These are phyloP conservation scores for Drosophila chauvacae DNA, from an alignment of 1,140 invertebrate genomes.

Conservation along the genomic window DNA sequence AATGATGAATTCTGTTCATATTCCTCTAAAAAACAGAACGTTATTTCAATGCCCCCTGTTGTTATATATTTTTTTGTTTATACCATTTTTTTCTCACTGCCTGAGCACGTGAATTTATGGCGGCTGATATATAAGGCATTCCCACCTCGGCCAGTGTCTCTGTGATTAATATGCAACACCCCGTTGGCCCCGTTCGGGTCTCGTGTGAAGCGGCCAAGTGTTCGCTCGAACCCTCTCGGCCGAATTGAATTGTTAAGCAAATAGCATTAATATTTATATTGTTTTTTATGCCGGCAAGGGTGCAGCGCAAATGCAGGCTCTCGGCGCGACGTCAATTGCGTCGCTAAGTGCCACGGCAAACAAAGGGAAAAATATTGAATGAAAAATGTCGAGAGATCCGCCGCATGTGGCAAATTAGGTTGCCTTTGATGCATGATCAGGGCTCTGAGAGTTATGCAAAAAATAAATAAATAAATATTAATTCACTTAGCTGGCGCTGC, in stretches of 20 bases:
- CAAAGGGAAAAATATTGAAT: conserved; percentile 43
- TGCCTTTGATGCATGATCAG: conserved; percentile 51
- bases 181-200: conserved; percentile 43
- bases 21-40: not conserved
- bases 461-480: conserved; percentile 13
- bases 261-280: conserved; percentile 83
- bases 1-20: not conserved
- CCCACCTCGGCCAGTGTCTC: conserved; percentile 23
- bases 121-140: conserved; percentile 32
- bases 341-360: conserved; percentile 39
- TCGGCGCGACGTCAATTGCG: conserved; percentile 62
- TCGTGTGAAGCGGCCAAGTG: conserved; percentile 74
- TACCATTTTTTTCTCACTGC: not conserved
- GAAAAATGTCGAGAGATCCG: conserved; percentile 55
- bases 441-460: conserved; percentile 9
- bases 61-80: not conserved
- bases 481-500: conserved; percentile 22
- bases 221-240: conserved; percentile 42
- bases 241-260: conserved; percentile 81
- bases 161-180: conserved; percentile 79
- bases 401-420: conserved; percentile 79
- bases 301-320: conserved; percentile 22
- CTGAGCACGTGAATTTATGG: conserved; percentile 31
- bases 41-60: not conserved
- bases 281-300: conserved; percentile 48